phyloP scores from a whole-genome alignment of 2,113 vertebrate species.

The Megaceryle torquata region DNA sequence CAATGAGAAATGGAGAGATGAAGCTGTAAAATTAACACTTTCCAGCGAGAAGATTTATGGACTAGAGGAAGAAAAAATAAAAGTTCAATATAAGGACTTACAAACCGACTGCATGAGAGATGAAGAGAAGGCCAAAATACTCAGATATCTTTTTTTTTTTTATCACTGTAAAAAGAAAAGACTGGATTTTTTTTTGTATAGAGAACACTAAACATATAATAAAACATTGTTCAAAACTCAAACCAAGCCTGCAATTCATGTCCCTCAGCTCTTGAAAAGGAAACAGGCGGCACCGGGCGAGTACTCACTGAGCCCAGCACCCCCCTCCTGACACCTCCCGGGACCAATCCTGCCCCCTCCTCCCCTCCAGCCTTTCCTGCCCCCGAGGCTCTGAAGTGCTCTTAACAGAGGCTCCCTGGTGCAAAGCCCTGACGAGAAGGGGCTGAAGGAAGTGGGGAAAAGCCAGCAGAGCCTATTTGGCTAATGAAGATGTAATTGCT shows the following conservation, averaged over 20 bases:
- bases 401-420: background rate
- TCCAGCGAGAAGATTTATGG: conserved; percentile 50
- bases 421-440: conserved; percentile 9
- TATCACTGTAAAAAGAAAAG: conserved; percentile 70
- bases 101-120: conserved; percentile 75
- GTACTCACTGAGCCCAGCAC: background rate
- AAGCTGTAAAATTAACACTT: conserved; percentile 22
- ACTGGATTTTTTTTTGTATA: conserved; percentile 76
- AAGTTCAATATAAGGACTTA: conserved; percentile 64
- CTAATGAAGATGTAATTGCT: conserved; percentile 77
- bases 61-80: background rate
- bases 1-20: conserved; percentile 46
- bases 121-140: conserved; percentile 73
- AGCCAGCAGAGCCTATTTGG: conserved; percentile 49
- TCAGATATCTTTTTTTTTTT: conserved; percentile 61
- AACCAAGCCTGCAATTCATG: background rate
- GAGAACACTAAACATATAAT: conserved; percentile 82
- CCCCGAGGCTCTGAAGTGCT: conserved; percentile 34
- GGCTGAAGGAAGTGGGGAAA: background rate
- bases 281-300: background rate
- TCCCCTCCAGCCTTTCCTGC: background rate
- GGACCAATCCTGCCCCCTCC: background rate
- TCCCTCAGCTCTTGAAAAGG: accelerated
- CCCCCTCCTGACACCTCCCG: background rate
- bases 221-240: conserved; percentile 74